Conservation (phyloP, 2,888 invertebrate species). For the Isotomurus palustris region DNA sequence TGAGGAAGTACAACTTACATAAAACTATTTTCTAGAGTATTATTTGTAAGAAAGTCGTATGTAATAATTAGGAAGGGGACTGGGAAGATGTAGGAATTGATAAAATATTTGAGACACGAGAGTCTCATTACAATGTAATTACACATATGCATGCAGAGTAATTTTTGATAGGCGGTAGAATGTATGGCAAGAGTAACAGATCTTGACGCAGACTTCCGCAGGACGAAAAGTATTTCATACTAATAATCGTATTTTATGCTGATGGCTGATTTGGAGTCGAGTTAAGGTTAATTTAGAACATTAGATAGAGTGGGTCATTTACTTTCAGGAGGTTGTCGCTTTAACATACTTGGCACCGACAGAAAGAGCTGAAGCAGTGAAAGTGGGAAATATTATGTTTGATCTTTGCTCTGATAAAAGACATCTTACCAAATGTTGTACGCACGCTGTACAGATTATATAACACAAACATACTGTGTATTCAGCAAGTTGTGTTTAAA, state of each 20-base stretch:
- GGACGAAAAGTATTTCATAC: conserved; percentile 5
- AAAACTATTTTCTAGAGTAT: no score
- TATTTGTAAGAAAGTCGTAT: no score
- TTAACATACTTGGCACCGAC: conserved; percentile 11
- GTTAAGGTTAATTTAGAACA: conserved; percentile 35
- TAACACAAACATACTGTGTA: neutral
- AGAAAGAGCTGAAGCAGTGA: conserved; percentile 18
- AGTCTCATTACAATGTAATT: conserved; percentile 7
- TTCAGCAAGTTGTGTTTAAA: no score
- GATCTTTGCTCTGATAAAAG: conserved; percentile 20
- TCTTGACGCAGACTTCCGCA: conserved; percentile 39
- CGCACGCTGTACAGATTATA: neutral
- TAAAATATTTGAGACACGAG: conserved; percentile 10
- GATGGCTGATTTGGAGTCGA: conserved; percentile 31
- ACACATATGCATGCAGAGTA: conserved; percentile 2
- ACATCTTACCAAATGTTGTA: neutral
- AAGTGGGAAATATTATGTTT: conserved; percentile 25
- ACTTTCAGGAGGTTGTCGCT: conserved; percentile 10
- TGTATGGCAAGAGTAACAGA: conserved; percentile 26
- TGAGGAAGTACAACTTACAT: no score
- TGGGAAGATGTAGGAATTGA: conserved; percentile 1
- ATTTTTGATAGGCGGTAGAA: no score
- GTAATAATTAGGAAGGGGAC: no score
- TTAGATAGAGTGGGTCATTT: conserved; percentile 34
- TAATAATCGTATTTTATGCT: neutral